phyloP scores from a whole-genome alignment of 1,140 invertebrate species.

The Semibalanus balanoides region DNA sequence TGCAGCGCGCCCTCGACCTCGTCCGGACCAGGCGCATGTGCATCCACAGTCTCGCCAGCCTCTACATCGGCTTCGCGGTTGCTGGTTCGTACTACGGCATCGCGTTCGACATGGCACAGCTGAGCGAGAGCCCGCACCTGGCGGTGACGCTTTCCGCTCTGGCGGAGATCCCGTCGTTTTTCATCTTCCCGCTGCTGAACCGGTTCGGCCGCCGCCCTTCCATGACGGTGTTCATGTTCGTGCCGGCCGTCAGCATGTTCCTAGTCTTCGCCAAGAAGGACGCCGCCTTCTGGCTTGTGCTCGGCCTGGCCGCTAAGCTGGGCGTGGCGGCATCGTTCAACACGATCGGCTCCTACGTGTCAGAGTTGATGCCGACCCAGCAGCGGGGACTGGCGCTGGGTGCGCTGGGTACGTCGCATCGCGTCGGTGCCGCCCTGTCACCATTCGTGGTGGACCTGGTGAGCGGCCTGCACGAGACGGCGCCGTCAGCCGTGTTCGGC shows the following conservation, averaged over 20 bases:
- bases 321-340: constrained; percentile 29
- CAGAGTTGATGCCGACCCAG: constrained; percentile 36
- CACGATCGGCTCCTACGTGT: constrained; percentile 30
- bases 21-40: constrained; percentile 53
- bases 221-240: constrained; percentile 14
- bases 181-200: constrained; percentile 11
- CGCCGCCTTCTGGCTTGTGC: constrained; percentile 9
- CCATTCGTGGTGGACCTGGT: constrained; percentile 25
- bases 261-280: constrained; percentile 7
- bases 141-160: constrained; percentile 19
- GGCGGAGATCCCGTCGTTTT: constrained; percentile 16
- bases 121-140: constrained; percentile 17
- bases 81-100: constrained; percentile 55
- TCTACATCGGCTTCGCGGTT: constrained; percentile 53
- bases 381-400: constrained; percentile 33
- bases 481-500: constrained; percentile 26
- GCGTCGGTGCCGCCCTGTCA: constrained; percentile 33
- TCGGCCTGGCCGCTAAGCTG: constrained; percentile 32
- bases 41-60: constrained; percentile 52
- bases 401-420: constrained; percentile 28
- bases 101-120: constrained; percentile 52
- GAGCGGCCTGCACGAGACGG: constrained; percentile 14
- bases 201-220: constrained; percentile 18
- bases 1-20: constrained; percentile 7
- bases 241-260: constrained; percentile 15